Evolutionary conservation across 2,888 invertebrate genomes (phyloP).

Genomic region (Drosophila macrospina): DNA sequence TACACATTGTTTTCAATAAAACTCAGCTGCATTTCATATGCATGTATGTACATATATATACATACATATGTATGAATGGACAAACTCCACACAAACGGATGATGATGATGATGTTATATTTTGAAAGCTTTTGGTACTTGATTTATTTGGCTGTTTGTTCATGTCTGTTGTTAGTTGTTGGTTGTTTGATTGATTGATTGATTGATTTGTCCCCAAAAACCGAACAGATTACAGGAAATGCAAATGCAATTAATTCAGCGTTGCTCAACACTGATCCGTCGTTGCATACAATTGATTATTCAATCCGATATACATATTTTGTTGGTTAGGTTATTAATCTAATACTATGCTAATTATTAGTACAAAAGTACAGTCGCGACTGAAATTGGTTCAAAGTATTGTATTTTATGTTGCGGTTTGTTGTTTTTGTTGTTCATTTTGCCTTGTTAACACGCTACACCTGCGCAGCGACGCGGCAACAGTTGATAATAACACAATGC

Average conservation of each 20-base stretch:
- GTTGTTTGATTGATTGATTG: constrained; percentile 31
- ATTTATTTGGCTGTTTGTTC: constrained; percentile 34
- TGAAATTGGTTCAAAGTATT: constrained; percentile 55
- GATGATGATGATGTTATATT: constrained; percentile 41
- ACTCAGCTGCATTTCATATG: constrained; percentile 22
- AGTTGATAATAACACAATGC: constrained; percentile 62
- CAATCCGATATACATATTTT: constrained; percentile 38
- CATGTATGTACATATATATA: constrained; percentile 7
- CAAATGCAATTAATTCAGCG: constrained; percentile 54
- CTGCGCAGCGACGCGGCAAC: constrained; percentile 72
- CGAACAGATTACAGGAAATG: constrained; percentile 67
- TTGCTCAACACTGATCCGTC: constrained; percentile 50
- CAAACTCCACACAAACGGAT: constrained; percentile 45
- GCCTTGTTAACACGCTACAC: constrained; percentile 68
- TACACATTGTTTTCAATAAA: constrained; percentile 63
- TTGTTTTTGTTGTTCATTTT: constrained; percentile 59
- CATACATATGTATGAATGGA: constrained; percentile 19
- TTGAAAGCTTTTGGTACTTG: constrained; percentile 28
- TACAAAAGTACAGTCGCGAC: constrained; percentile 67
- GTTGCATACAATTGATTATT: constrained; percentile 41
- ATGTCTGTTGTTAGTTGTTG: constrained; percentile 40
- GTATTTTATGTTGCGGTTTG: constrained; percentile 58
- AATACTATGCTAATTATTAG: constrained; percentile 60
- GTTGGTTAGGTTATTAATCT: constrained; percentile 45
- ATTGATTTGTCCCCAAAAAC: constrained; percentile 69